A percentile compares a stretch with the other conserved stretches of the same genome.
Evolutionary conservation across 2,113 vertebrate genomes (phyloP).

Genomic region (Casuarius casuarius): DNA sequence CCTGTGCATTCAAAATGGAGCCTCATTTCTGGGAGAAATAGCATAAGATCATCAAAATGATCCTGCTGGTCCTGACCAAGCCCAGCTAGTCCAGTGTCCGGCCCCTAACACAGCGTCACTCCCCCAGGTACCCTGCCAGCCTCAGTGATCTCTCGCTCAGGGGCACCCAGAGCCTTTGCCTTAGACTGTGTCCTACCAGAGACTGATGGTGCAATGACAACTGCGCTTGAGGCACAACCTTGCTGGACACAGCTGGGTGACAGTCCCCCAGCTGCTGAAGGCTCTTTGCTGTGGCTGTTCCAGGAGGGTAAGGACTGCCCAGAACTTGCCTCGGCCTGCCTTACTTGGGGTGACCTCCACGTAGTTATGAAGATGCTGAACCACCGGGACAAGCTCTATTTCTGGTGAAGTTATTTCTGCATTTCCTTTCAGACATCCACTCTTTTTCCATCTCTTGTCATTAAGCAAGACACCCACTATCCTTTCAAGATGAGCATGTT

Average conservation of each 20-base stretch:
- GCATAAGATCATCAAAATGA: background rate
- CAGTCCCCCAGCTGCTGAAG: background rate
- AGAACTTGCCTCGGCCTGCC: background rate
- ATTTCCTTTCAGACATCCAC: background rate
- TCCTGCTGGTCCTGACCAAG: background rate
- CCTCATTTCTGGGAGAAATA: background rate
- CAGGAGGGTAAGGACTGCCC: background rate
- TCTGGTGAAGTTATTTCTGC: background rate
- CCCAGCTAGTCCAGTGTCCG: background rate
- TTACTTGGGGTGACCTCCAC: background rate
- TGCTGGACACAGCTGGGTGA: background rate
- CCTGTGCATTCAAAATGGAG: background rate
- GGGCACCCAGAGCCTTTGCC: background rate
- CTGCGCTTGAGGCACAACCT: too few relatives aligned
- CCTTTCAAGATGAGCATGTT: background rate
- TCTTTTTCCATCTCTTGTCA: background rate
- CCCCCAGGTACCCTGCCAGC: background rate
- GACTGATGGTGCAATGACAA: background rate
- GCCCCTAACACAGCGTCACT: background rate
- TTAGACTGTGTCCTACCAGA: background rate
- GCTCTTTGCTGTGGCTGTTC: accelerated
- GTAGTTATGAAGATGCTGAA: background rate
- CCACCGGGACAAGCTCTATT: background rate
- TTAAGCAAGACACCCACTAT: background rate
- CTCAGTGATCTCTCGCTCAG: background rate